Evolutionary conservation across 2,113 vertebrate species (phyloP).

Genomic region (Myrmecobius fasciatus): DNA sequence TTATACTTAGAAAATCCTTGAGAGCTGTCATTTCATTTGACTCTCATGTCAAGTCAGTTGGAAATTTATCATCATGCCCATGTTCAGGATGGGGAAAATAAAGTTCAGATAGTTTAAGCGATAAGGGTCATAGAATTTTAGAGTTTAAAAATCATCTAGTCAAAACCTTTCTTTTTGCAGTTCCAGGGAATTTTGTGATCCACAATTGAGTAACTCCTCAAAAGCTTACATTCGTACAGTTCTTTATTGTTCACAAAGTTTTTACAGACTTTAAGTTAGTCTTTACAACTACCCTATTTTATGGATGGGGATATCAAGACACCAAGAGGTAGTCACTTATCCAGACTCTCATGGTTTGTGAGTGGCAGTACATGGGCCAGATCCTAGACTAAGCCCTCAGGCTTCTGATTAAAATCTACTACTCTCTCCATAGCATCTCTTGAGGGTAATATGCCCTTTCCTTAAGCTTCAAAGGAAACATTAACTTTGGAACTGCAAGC

Average conservation of each 20-base stretch:
- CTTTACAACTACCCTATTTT: neutral
- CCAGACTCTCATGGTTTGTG: neutral
- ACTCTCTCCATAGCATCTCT: neutral
- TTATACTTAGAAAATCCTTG: neutral
- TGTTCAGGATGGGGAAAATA: neutral
- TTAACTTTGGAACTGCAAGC: constrained; percentile 22
- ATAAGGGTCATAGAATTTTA: neutral
- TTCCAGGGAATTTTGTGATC: neutral
- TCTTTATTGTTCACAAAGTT: constrained; percentile 22
- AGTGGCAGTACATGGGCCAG: neutral
- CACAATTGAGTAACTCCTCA: neutral
- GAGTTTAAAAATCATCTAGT: neutral
- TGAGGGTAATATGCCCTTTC: neutral
- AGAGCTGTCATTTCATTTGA: constrained; percentile 22
- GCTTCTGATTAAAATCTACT: neutral
- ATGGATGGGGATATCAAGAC: neutral
- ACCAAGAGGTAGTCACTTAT: neutral
- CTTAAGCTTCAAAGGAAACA: constrained; percentile 30
- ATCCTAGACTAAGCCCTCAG: neutral
- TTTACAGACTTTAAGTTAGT: neutral
- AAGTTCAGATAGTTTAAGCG: neutral
- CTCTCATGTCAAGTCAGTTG: neutral
- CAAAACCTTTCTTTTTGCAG: neutral
- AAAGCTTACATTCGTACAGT: neutral
- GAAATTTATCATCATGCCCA: neutral